Evolutionary conservation across 2,888 invertebrate genomes (phyloP), one percentile per base, ranked within the genome.

Genomic region (Drosophila peninsularis): DNA sequence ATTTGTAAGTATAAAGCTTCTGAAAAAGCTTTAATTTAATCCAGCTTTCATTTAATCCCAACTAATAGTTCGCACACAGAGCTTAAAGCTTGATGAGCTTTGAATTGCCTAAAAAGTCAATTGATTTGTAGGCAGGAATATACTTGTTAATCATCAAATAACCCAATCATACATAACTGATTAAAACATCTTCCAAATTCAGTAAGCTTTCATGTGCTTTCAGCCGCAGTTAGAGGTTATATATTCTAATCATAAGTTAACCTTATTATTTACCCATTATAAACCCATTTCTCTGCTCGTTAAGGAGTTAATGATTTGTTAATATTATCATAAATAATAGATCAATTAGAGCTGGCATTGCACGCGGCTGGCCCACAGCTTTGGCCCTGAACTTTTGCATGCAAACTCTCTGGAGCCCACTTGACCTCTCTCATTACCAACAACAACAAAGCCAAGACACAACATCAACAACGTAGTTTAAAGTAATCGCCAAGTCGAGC

Each of bases 341-440:
- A 63, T 62, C 55, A 73, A 73, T 73, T 49, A 54, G 45, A 44
- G 47, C 21, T 61, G 65, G 37, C 69, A 67, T 50, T 68, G 65
- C 54, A 39, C 0, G 19, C 13, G 41, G 19, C 41, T 19, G 13
- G 27, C 30, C 30, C 30, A 10, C 5, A 30, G 30, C 42, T 47
- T 56, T 68, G 68, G 52, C 82, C 80, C 64, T 85, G 85, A 84
- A 77, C 74, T 62, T 54, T 69, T 50, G 37, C 37, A 50, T 65
- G 71, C 60, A 21, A 56, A 36, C 66, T 66, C 52, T 69, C 71
- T 27, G 62, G 44, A 74, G 66, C 54, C 69, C 61, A 70, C 62
- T 76, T 76, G 75, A 77, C 73, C 75, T 76, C 72, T 50, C 37
- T 53, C 76, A 60, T 71, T 60, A 62, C 54, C 61, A 61, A 45